Conservation (phyloP, 2,888 invertebrate genomes). For the Tiliacea citrago region DNA sequence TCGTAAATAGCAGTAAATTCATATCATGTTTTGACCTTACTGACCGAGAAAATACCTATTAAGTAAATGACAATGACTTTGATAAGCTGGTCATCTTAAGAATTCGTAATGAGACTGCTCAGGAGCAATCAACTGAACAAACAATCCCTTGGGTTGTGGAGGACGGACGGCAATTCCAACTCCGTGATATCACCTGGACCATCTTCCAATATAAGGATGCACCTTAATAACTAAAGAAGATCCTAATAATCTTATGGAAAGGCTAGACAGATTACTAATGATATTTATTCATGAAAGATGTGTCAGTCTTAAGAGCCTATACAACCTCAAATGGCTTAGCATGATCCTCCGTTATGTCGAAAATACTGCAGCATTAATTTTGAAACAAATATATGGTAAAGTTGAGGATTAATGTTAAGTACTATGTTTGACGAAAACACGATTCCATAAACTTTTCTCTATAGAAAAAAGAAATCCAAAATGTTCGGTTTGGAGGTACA, state of each 20-base stretch:
- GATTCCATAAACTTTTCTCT: too few species aligned
- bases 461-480: too few species aligned
- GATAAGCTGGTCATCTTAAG: background rate
- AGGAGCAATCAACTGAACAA: background rate
- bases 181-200: too few species aligned
- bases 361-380: too few species aligned
- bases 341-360: too few species aligned
- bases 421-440: too few species aligned
- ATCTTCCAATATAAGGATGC: background rate
- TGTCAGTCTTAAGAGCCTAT: background rate
- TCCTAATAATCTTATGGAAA: background rate
- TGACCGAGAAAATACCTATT: slow-evolving; percentile 21
- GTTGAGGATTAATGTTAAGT: too few species aligned
- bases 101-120: slow-evolving; percentile 5
- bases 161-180: background rate
- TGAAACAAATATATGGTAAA: too few species aligned
- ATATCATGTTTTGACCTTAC: background rate
- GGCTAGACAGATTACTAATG: background rate
- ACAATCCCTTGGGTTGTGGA: background rate
- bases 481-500: too few species aligned
- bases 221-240: background rate
- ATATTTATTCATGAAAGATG: background rate
- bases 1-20: slow-evolving; percentile 25
- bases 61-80: slow-evolving; percentile 9
- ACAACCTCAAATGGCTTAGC: too few species aligned